Evolutionary conservation across 2,797 vertebrate genomes (phyloP).

Genomic region (Acanthurus lineatus): DNA sequence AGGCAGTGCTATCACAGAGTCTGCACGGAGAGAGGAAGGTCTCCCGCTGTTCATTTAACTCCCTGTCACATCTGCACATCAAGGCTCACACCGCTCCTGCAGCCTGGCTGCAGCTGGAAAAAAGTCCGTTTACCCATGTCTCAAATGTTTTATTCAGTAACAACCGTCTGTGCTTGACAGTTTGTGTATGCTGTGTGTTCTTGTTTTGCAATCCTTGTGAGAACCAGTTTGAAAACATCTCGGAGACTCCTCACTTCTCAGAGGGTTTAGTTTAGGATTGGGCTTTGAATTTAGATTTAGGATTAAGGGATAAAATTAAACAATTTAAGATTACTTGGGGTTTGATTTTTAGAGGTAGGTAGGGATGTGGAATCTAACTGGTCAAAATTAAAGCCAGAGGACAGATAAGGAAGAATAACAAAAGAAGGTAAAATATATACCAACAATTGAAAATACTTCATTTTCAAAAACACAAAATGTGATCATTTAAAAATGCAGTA

Average conservation of each 20-base stretch:
- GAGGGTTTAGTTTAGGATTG: constrained; percentile 27
- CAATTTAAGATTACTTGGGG: neutral
- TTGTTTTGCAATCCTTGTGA: constrained; percentile 12
- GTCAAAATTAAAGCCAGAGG: neutral
- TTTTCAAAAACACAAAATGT: too few relatives aligned
- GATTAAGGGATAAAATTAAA: constrained; percentile 3
- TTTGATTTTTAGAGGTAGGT: constrained; percentile 1
- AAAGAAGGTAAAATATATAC: too few relatives aligned
- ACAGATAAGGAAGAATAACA: neutral
- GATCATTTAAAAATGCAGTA: neutral
- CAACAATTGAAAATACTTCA: too few relatives aligned
- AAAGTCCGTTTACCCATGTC: constrained; percentile 49
- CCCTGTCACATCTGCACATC: constrained; percentile 72
- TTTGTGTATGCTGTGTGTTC: constrained; percentile 24
- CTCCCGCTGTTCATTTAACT: constrained; percentile 52
- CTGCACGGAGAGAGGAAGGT: constrained; percentile 33
- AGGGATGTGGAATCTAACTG: neutral
- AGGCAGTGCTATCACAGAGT: constrained; percentile 13
- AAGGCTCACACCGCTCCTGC: constrained; percentile 52
- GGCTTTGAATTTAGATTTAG: constrained; percentile 14
- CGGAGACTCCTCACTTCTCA: constrained; percentile 13
- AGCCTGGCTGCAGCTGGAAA: constrained; percentile 50
- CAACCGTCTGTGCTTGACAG: constrained; percentile 41
- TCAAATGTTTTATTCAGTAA: constrained; percentile 76
- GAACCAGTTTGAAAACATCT: constrained; percentile 23